Conservation (phyloP, 1,140 invertebrate genomes). For the Melitaea cinxia region DNA sequence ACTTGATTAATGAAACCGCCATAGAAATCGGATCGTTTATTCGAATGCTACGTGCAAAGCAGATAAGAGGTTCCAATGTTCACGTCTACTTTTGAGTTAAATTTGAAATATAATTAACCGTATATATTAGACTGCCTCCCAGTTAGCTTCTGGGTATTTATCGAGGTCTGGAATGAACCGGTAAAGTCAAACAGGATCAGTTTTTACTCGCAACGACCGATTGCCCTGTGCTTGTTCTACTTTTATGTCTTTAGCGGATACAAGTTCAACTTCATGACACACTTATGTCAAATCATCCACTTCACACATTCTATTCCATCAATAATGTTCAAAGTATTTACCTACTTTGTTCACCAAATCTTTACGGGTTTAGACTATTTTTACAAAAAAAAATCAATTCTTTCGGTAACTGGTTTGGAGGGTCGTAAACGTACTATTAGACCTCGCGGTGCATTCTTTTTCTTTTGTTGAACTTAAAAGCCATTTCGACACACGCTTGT, state of each 20-base stretch:
- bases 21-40: no score
- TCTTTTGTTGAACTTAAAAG: conserved; percentile 45
- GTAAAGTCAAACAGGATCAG: conserved; percentile 2
- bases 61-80: no score
- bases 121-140: no score
- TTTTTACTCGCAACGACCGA: conserved; percentile 9
- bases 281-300: not conserved
- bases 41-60: no score
- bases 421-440: conserved; percentile 34
- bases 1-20: no score
- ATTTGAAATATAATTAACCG: no score
- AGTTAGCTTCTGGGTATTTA: not conserved
- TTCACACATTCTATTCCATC: not conserved
- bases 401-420: conserved; percentile 43
- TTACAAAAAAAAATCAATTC: conserved; percentile 42
- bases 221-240: conserved; percentile 3
- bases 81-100: no score
- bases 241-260: conserved; percentile 13
- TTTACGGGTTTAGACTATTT: conserved; percentile 1
- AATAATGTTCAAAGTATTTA: not conserved
- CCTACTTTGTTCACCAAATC: not conserved
- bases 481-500: conserved; percentile 31
- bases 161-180: not conserved
- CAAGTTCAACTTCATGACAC: not conserved
- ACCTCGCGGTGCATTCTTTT: conserved; percentile 43